Evolutionary conservation across 1,140 invertebrate genomes (phyloP).

Genomic region (Polypedilum vanderplanki): DNA sequence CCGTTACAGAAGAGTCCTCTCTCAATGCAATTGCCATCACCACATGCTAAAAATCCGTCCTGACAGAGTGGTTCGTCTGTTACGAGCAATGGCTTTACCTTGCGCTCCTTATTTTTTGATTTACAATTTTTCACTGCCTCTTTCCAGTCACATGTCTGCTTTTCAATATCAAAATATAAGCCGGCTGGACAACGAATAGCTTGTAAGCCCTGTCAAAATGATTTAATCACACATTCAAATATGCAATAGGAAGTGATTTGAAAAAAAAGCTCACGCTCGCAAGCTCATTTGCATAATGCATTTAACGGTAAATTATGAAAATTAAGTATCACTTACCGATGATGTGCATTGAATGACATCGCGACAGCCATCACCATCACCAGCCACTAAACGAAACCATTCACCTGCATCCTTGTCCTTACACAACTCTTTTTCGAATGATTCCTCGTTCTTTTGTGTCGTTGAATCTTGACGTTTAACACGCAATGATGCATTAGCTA

Average conservation of each 20-base stretch:
- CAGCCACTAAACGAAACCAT: slow-evolving; percentile 84
- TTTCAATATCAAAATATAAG: slow-evolving; percentile 90
- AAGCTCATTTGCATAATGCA: neutral
- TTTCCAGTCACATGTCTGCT: slow-evolving; percentile 95
- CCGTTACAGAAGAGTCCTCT: slow-evolving; percentile 90
- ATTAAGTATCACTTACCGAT: slow-evolving; percentile 54
- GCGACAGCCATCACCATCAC: slow-evolving; percentile 86
- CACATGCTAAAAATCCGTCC: slow-evolving; percentile 79
- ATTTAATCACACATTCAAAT: neutral
- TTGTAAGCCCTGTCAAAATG: slow-evolving; percentile 66
- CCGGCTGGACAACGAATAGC: slow-evolving; percentile 88
- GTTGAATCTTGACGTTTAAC: slow-evolving; percentile 50
- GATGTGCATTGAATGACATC: slow-evolving; percentile 94
- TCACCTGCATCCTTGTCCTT: slow-evolving; percentile 93
- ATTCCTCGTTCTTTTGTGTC: slow-evolving; percentile 69
- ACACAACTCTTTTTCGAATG: slow-evolving; percentile 80
- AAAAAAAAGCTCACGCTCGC: neutral
- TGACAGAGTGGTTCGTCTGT: slow-evolving; percentile 87
- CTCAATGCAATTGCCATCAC: slow-evolving; percentile 78
- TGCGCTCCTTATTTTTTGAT: slow-evolving; percentile 82
- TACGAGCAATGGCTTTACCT: slow-evolving; percentile 79
- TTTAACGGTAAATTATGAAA: neutral
- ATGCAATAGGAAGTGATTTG: slow-evolving; percentile 16
- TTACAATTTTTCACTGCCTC: slow-evolving; percentile 89
- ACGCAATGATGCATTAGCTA: slow-evolving; percentile 47